These are phyloP conservation scores for Acanthosepion esculentum DNA, from an alignment of 2,888 invertebrate species.

Conservation along the genomic window DNA sequence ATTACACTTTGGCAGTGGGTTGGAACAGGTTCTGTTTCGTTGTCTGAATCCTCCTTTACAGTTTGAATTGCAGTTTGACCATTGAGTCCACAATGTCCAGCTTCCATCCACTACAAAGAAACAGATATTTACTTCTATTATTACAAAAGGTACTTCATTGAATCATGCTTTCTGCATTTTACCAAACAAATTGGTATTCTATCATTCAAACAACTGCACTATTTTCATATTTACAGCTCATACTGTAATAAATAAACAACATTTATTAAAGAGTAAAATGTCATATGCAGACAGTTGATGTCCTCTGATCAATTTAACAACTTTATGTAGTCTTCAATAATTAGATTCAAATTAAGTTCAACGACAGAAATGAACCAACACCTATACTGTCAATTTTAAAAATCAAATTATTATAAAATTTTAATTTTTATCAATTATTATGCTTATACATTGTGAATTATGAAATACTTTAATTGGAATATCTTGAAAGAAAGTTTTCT, in stretches of 20 bases:
- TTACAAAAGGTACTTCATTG: too few species aligned
- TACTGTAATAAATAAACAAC: not conserved
- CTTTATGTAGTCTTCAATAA: not conserved
- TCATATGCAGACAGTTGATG: not conserved
- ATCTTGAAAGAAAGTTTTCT: too few species aligned
- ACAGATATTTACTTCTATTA: not conserved
- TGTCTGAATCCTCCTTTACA: conserved; percentile 39
- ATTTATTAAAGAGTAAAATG: not conserved
- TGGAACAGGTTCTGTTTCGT: conserved; percentile 43
- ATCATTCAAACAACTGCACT: not conserved
- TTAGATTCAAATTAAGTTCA: not conserved
- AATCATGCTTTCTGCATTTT: too few species aligned
- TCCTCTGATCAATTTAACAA: not conserved
- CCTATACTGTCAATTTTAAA: too few species aligned
- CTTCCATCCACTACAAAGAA: conserved; percentile 45
- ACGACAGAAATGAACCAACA: too few species aligned
- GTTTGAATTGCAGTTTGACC: not conserved
- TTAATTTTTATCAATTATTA: not conserved
- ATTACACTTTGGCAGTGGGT: conserved; percentile 40
- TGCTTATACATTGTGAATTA: too few species aligned
- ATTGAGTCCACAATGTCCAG: conserved; percentile 47
- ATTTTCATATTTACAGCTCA: not conserved
- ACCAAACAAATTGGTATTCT: too few species aligned
- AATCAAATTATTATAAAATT: too few species aligned
- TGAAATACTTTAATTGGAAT: too few species aligned